These are phyloP conservation scores for Xenopus laevis DNA, from an alignment of 2,113 vertebrate species.

Conservation along the genomic window DNA sequence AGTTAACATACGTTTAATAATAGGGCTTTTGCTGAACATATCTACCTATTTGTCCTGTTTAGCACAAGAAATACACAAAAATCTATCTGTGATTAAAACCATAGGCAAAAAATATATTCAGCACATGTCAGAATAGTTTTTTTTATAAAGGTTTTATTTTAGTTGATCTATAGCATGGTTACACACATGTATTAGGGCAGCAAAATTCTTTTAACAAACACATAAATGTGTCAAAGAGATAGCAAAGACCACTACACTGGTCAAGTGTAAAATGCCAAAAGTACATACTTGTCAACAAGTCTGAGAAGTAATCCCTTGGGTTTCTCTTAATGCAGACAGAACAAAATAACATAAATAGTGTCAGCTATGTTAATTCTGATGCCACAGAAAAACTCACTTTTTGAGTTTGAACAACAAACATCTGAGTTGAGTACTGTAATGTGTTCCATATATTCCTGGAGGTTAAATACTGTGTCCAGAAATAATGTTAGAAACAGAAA, in stretches of 20 bases:
- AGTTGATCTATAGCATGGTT: no score
- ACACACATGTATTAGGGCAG: neutral
- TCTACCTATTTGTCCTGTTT: no score
- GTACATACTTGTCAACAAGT: constrained; percentile 2
- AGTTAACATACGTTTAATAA: no score
- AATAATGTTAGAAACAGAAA: no score
- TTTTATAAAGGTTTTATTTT: no score
- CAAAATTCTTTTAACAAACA: neutral
- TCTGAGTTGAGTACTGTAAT: neutral
- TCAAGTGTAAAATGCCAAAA: neutral
- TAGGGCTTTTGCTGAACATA: no score
- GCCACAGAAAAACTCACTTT: neutral
- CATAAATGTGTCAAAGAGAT: neutral
- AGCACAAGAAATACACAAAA: no score
- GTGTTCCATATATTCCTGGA: neutral
- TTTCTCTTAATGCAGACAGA: neutral
- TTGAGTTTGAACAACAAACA: no score
- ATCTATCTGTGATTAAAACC: no score
- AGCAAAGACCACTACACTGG: no score
- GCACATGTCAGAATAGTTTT: no score
- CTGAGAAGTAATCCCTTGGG: neutral
- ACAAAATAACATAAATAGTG: neutral
- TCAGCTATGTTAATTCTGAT: neutral
- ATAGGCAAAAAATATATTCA: no score
- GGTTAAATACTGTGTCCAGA: neutral